These are phyloP conservation scores for Cetoscarus ocellatus DNA, from an alignment of 2,797 vertebrate species.

Conservation along the genomic window DNA sequence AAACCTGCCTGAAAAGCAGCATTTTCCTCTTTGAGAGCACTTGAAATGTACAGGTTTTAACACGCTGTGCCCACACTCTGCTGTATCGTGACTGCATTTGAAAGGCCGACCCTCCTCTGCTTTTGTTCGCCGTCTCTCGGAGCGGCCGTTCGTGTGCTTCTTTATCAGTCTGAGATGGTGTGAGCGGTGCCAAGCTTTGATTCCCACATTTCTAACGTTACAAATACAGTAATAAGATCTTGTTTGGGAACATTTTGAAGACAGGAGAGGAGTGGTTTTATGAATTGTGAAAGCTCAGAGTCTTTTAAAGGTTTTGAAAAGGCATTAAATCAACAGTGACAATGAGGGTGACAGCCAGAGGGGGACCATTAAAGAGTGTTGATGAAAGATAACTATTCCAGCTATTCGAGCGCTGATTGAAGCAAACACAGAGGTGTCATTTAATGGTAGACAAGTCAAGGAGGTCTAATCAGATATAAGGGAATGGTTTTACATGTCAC, in stretches of 20 bases:
- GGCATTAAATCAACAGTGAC: not conserved
- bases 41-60: conserved; percentile 23
- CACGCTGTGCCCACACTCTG: conserved; percentile 41
- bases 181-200: conserved; percentile 7
- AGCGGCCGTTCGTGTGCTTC: conserved; percentile 3
- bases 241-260: conserved; percentile 14
- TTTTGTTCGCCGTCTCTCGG: conserved; percentile 24
- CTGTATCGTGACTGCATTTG: conserved; percentile 50
- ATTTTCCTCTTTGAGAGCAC: conserved; percentile 3
- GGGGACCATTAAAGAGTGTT: not conserved
- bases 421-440: not conserved
- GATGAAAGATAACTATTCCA: conserved; percentile 22
- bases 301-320: conserved; percentile 1
- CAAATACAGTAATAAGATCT: conserved; percentile 23
- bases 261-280: not conserved
- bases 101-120: conserved; percentile 47
- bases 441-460: not conserved
- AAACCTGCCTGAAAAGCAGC: conserved; percentile 3
- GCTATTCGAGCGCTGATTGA: not conserved
- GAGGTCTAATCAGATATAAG: no score
- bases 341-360: not conserved
- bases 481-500: no score
- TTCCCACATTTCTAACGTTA: conserved; percentile 64
- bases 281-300: conserved; percentile 2
- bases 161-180: conserved; percentile 12